Percentiles rank a stretch among this genome's conserved stretches.
These are phyloP conservation scores for Baccha elongata DNA, from an alignment of 2,888 invertebrate species.

Conservation along the genomic window DNA sequence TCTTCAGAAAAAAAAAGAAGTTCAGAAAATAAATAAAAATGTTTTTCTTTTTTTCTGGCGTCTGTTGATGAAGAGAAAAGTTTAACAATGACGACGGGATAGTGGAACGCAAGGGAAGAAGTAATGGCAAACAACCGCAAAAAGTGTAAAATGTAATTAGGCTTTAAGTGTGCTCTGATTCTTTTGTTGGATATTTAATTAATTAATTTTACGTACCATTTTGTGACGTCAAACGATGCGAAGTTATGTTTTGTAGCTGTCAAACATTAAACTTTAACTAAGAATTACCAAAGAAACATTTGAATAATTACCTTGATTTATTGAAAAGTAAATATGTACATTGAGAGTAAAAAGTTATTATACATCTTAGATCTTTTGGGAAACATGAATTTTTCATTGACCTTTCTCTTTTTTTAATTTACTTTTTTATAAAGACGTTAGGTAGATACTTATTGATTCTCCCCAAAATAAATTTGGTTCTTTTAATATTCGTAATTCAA, in stretches of 20 bases:
- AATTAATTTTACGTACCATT: conserved; percentile 17
- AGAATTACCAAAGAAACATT: no score
- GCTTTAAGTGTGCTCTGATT: conserved; percentile 56
- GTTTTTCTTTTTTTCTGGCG: not conserved
- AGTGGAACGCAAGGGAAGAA: not conserved
- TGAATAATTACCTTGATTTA: no score
- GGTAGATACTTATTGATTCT: no score
- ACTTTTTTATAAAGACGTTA: no score
- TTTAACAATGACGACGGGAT: not conserved
- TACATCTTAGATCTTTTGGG: no score
- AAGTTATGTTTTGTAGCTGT: not conserved
- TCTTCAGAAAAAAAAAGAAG: not conserved
- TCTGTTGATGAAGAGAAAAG: not conserved
- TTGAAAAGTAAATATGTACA: no score
- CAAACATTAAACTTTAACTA: no score
- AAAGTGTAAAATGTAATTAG: conserved; percentile 51
- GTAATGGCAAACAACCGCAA: not conserved
- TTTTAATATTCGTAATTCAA: no score
- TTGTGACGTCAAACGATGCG: not conserved
- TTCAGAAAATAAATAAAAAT: not conserved
- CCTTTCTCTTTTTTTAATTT: no score
- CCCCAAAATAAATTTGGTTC: no score
- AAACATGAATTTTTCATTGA: no score
- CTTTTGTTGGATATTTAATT: conserved; percentile 48
- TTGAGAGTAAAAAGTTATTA: no score